Percentiles rank a stretch among this genome's conserved stretches.
phyloP scores from a whole-genome alignment of 2,113 vertebrate species.

The Syngnathus typhle region DNA sequence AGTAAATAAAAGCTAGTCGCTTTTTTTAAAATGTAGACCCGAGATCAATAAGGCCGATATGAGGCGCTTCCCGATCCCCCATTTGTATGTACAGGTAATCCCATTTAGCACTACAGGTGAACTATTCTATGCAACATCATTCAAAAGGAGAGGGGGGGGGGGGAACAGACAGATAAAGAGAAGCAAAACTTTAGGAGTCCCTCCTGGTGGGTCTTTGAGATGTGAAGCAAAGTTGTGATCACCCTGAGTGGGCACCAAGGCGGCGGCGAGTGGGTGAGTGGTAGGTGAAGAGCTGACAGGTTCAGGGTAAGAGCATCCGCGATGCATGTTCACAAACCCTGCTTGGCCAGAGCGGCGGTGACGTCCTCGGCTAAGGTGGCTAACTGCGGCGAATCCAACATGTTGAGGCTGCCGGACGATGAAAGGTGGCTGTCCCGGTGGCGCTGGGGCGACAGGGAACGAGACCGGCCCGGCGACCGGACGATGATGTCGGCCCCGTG shows the following conservation, averaged over 20 bases:
- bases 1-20: constrained; percentile 46
- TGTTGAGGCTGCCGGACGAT: constrained; percentile 93
- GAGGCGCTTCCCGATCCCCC: constrained; percentile 10
- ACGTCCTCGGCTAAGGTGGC: constrained; percentile 95
- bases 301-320: constrained; percentile 20
- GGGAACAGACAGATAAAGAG: constrained; percentile 47
- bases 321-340: constrained; percentile 87
- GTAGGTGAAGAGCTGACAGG: constrained; percentile 4
- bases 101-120: constrained; percentile 44
- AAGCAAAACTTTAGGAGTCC: constrained; percentile 45
- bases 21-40: constrained; percentile 52
- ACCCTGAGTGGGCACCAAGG: constrained; percentile 24
- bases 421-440: constrained; percentile 86
- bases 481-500: constrained; percentile 90
- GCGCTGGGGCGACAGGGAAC: constrained; percentile 79
- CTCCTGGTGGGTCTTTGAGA: constrained; percentile 34
- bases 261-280: constrained; percentile 3
- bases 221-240: constrained; percentile 28
- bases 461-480: constrained; percentile 82
- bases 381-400: constrained; percentile 90
- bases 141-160: constrained; percentile 19
- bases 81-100: constrained; percentile 29
- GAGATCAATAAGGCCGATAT: constrained; percentile 44
- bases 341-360: constrained; percentile 93
- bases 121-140: constrained; percentile 59